Evolutionary conservation across 2,888 invertebrate species (phyloP), one percentile per base, ranked within the genome.

Genomic region (Lobophora halterata): DNA sequence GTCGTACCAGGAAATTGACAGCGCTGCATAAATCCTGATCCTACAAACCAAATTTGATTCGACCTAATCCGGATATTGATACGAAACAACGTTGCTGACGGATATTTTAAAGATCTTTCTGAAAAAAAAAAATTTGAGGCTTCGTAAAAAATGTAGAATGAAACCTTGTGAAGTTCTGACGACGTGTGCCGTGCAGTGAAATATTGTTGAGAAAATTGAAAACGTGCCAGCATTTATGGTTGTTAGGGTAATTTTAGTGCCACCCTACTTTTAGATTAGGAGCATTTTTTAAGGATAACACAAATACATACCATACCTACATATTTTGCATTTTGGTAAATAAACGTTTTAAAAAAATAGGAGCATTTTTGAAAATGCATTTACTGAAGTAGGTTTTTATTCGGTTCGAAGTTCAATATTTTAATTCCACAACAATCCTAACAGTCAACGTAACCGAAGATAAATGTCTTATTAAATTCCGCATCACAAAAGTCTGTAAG

Each of bases 1-100:
- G 80, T 81, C 80, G 77, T 81, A 79, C 75, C 81, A 83, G 86
- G 86, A 87, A 87, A 86, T 87, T 86, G 86, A 82, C 82, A 85
- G 71, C 79, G 75, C 79, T 81, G 83, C 86, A 87, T 81, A 85
- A 85, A 86, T 82, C 78, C 78, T 75, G 77, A 81, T 83, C 77
- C 76, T 76, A 74, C 81, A 77, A 83, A 79, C 79, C 79, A 79
- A 86, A 87, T 85, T 85, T 79, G 82, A 81, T 83, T 81, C 79
- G 55, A 73, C 77, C 74, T 83, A 85, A 87, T 85, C 85, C 83
- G 83, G 82, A 85, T 85, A 85, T 85, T 80, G 85, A 81, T 83
- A 81, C 71, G 79, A 79, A 76, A 80, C 79, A 80, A 78, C 70
- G 72, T 68, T 58, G 65, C 61, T 61, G 65, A 65, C 60, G 62